Conservation (phyloP, 53 echinoderm and acorn worm genomes). For the Echinometra lucunter region DNA sequence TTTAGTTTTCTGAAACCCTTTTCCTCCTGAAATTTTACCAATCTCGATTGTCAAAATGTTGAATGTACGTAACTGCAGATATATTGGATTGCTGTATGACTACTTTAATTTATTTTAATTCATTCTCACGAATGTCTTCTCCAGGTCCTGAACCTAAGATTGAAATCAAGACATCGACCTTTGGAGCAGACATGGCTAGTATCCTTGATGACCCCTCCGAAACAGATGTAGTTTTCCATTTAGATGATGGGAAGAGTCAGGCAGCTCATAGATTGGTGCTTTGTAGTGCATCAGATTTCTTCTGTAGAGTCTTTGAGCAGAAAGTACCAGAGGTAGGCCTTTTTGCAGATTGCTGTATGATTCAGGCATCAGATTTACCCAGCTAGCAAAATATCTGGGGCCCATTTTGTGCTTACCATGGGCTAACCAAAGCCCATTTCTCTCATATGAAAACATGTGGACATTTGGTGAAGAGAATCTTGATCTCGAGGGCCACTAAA, state of each 20-base stretch:
- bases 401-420: too few species aligned
- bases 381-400: too few species aligned
- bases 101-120: too few species aligned
- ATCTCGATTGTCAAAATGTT: too few species aligned
- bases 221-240: slow-evolving; percentile 81
- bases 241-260: slow-evolving; percentile 72
- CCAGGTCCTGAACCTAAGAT: slow-evolving; percentile 85
- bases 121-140: too few species aligned
- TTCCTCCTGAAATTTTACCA: too few species aligned
- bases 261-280: slow-evolving; percentile 78
- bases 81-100: too few species aligned
- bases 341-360: neutral
- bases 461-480: too few species aligned
- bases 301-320: slow-evolving; percentile 82
- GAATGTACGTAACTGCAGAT: too few species aligned
- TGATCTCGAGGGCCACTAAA: slow-evolving; percentile 15
- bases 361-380: neutral
- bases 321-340: slow-evolving; percentile 73
- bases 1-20: too few species aligned
- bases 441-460: too few species aligned
- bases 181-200: slow-evolving; percentile 72
- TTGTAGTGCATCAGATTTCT: slow-evolving; percentile 83
- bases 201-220: slow-evolving; percentile 71
- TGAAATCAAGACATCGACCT: slow-evolving; percentile 82
- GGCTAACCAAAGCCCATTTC: too few species aligned